These are phyloP conservation scores for Drosophila prostipennis DNA, from an alignment of 2,888 invertebrate species.

Conservation along the genomic window DNA sequence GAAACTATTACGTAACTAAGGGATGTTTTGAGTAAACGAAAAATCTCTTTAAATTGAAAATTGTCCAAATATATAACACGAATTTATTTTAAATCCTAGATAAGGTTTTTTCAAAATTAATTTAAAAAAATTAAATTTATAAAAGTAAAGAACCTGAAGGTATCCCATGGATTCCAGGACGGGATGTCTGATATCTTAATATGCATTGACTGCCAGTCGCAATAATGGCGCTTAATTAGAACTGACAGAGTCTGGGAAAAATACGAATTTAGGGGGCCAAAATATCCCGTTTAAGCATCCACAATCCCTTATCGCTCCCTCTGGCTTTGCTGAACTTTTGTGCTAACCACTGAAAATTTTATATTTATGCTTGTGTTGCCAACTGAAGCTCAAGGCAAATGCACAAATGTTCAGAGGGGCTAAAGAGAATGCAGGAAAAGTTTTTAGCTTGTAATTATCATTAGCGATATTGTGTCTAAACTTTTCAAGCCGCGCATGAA, in stretches of 20 bases:
- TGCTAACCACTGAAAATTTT: constrained; percentile 56
- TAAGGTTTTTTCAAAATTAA: too few species aligned
- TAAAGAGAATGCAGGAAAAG: constrained; percentile 62
- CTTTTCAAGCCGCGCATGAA: constrained; percentile 72
- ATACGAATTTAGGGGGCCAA: background rate
- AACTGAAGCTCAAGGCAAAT: constrained; percentile 64
- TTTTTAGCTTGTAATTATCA: constrained; percentile 78
- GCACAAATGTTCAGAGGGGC: constrained; percentile 17
- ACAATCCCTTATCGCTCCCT: constrained; percentile 12
- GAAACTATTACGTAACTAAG: background rate
- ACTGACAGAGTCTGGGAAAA: background rate
- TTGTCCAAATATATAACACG: too few species aligned
- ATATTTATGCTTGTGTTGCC: constrained; percentile 74
- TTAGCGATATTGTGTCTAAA: constrained; percentile 80
- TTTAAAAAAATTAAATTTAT: too few species aligned
- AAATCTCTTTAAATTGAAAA: too few species aligned
- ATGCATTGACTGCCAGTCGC: constrained; percentile 17
- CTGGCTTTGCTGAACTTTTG: constrained; percentile 53
- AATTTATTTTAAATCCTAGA: too few species aligned
- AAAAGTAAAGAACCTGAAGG: too few species aligned
- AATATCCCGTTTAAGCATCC: background rate
- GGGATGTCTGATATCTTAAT: constrained; percentile 4
- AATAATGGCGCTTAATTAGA: constrained; percentile 42
- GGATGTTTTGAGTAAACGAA: too few species aligned
- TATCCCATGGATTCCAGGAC: background rate